Conservation (phyloP, 2,113 vertebrate species). For the Larimichthys polyactis region DNA sequence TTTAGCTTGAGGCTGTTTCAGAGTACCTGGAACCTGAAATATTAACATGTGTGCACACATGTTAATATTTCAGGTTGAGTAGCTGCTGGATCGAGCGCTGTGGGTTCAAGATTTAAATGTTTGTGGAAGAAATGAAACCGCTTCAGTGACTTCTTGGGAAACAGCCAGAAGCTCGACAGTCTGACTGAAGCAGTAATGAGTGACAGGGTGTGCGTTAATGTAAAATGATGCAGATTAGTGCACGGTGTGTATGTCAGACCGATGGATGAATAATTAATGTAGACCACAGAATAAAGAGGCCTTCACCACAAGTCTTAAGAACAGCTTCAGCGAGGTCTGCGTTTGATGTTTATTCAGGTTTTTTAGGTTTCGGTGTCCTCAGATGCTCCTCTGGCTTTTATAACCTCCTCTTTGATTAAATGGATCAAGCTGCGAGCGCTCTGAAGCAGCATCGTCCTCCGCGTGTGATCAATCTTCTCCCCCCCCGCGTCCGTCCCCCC, state of each 20-base stretch:
- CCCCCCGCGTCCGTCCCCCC: not conserved
- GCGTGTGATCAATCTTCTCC: conserved; percentile 60
- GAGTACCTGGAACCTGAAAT: not conserved
- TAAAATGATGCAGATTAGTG: not conserved
- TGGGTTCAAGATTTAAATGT: not conserved
- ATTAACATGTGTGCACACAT: not conserved
- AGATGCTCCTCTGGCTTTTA: conserved; percentile 41
- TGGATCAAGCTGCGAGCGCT: conserved; percentile 36
- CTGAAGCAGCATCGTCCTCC: conserved; percentile 41
- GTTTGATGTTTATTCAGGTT: not conserved
- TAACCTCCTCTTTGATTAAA: conserved; percentile 48
- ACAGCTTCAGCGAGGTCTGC: not conserved
- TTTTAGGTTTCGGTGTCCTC: conserved; percentile 16
- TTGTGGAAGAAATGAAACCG: not conserved
- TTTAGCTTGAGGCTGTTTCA: not conserved
- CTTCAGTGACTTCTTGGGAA: not conserved
- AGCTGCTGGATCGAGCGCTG: not conserved
- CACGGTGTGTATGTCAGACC: not conserved
- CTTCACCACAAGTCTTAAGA: not conserved
- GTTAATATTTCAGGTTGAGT: not conserved
- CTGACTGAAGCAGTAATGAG: not conserved
- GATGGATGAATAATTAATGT: not conserved
- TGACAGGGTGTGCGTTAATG: not conserved
- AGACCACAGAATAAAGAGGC: not conserved
- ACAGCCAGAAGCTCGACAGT: not conserved